Percentiles rank a stretch among this genome's conserved stretches.
phyloP scores from a whole-genome alignment of 2,797 vertebrate genomes.

The Simalia tracyae region DNA sequence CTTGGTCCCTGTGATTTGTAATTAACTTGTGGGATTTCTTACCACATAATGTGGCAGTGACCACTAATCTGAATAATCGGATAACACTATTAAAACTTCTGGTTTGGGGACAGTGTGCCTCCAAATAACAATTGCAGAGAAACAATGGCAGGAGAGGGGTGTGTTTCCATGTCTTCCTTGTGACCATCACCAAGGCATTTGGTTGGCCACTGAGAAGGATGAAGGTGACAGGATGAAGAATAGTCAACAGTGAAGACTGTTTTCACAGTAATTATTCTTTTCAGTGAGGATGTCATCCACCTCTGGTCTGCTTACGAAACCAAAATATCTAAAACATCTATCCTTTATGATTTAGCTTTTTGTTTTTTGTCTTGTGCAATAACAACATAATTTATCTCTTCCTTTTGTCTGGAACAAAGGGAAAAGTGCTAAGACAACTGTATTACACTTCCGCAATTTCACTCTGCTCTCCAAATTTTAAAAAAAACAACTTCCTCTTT shows the following conservation, averaged over 20 bases:
- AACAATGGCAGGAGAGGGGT: neutral
- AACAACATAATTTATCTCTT: neutral
- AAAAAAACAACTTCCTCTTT: neutral
- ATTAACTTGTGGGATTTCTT: neutral
- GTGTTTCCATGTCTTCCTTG: neutral
- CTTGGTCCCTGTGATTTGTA: neutral
- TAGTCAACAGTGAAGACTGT: neutral
- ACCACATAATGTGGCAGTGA: neutral
- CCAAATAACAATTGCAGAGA: neutral
- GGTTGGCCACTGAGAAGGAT: neutral
- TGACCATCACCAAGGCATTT: neutral
- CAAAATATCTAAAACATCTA: no score
- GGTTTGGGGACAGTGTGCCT: neutral
- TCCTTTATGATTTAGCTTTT: neutral
- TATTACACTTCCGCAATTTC: neutral
- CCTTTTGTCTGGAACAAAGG: neutral
- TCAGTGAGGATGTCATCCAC: neutral
- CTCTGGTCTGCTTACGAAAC: neutral
- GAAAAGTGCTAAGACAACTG: neutral
- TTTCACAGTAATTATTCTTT: neutral
- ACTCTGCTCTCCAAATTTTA: neutral
- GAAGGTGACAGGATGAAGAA: neutral
- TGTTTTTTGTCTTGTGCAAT: neutral
- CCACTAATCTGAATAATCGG: neutral
- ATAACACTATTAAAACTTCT: neutral